Evolutionary conservation across 2,888 invertebrate species (phyloP), one percentile per base, ranked within the genome.

Genomic region (Lathronympha strigana): DNA sequence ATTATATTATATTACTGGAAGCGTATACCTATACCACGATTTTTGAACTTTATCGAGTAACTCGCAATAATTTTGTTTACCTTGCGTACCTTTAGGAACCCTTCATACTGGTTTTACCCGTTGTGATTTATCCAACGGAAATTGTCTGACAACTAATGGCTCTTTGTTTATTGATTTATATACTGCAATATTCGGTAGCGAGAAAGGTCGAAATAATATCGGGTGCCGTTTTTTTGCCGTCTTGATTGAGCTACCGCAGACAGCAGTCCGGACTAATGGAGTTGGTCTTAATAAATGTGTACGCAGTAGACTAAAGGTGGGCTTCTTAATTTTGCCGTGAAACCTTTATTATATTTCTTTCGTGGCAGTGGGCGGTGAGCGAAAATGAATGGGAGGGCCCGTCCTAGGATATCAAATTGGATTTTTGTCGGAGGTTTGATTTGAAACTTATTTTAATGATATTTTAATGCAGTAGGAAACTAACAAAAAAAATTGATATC

Each of bases 151-250:
- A 89, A 84, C 88, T 88, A 89, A 90, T 90, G 90, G 86, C 73
- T 90, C 89, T 90, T 90, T 90, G 90, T 90, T 88, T 89, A 90
- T 90, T 90, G 90, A 91, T 90, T 90, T 89, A 90, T 90, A 83
- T 80, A 80, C 82, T 77, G 84, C 85, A 88, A 90, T 90, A 89
- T 89, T 90, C 89, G 87, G 90, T 89, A 91, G 91, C 90, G 78
- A 75, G 82, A 77, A 73, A 84, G 84, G 81, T 84, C 84, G 84
- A 76, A 77, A 77, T 83, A 80, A 82, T 82, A 85, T 83, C 75
- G 74, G 72, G 71, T 73, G 74, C 76, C 73, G 72, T 77, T 80
- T 88, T 87, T 87, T 88, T 81, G 71, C 68, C 64, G 70, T 63
- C 72, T 77, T 84, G 83, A 87, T 87, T 86, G 82, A 85, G 86